phyloP scores from a whole-genome alignment of 2,797 vertebrate species.

The Chelonia mydas region DNA sequence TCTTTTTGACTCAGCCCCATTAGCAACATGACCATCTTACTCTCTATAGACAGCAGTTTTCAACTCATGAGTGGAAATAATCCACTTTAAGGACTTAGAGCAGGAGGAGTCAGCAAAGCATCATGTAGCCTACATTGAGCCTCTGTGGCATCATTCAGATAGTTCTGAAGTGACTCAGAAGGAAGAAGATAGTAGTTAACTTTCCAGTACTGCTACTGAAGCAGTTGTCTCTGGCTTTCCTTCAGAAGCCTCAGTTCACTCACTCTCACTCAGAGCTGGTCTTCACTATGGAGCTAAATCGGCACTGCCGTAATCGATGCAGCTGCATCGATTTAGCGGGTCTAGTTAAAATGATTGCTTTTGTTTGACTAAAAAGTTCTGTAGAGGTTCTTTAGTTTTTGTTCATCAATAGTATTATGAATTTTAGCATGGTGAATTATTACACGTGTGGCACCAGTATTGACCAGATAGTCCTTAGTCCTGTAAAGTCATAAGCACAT shows the following conservation, averaged over 20 bases:
- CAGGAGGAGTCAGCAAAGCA: neutral
- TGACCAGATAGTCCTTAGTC: neutral
- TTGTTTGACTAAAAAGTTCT: neutral
- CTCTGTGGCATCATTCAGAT: neutral
- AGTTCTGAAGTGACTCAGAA: neutral
- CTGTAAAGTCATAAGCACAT: neutral
- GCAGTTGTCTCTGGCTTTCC: neutral
- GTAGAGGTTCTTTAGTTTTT: neutral
- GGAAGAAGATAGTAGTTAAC: neutral
- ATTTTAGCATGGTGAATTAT: neutral
- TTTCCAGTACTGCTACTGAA: neutral
- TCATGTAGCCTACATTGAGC: neutral
- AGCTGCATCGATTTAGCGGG: too few species aligned
- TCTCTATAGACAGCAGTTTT: rapidly evolving
- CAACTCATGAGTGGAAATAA: neutral
- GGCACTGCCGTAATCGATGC: too few species aligned
- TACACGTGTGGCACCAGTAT: rapidly evolving
- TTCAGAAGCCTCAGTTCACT: neutral
- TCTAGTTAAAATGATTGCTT: neutral
- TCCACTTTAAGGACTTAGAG: neutral
- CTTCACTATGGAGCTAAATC: too few species aligned
- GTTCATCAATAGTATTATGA: neutral
- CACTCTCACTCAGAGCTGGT: too few species aligned
- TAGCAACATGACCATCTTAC: neutral
- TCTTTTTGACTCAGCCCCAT: neutral